Conservation (phyloP, 1,140 invertebrate species). For the Chionoecetes opilio region DNA sequence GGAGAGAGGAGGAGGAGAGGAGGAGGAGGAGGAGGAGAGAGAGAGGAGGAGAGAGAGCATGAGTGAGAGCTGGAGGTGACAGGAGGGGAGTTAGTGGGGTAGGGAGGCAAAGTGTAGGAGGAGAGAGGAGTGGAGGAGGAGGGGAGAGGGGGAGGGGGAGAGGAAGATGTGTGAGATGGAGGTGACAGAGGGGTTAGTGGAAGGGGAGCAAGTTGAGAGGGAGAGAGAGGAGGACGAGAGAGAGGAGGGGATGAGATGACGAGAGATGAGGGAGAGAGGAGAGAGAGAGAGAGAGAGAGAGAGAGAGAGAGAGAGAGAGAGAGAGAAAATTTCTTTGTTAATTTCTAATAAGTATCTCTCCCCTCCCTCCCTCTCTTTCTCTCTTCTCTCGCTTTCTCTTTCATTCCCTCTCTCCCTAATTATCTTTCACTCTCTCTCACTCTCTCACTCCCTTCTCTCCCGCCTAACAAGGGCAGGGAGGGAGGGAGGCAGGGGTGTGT, state of each 20-base stretch:
- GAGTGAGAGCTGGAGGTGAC: background rate
- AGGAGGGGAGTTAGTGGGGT: constrained; percentile 12
- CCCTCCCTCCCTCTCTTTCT: too few relatives aligned
- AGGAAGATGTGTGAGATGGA: background rate
- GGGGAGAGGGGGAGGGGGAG: too few relatives aligned
- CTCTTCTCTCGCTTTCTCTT: too few relatives aligned
- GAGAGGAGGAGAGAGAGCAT: background rate
- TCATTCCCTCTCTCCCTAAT: too few relatives aligned
- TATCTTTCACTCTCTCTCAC: too few relatives aligned
- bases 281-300: constrained; percentile 23
- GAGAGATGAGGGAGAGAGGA: background rate
- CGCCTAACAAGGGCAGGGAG: background rate
- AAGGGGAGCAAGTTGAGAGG: background rate
- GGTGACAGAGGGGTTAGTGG: background rate
- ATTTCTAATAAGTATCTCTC: background rate
- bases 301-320: constrained; percentile 56
- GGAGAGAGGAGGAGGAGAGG: background rate
- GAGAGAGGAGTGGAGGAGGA: background rate
- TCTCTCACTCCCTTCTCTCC: background rate
- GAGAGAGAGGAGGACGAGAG: background rate
- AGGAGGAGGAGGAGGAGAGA: background rate
- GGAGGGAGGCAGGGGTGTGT: background rate
- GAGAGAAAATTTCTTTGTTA: background rate
- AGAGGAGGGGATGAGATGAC: background rate
- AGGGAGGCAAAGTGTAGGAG: background rate